phyloP scores from a whole-genome alignment of 2,888 invertebrate genomes.

The Pinctada fucata region DNA sequence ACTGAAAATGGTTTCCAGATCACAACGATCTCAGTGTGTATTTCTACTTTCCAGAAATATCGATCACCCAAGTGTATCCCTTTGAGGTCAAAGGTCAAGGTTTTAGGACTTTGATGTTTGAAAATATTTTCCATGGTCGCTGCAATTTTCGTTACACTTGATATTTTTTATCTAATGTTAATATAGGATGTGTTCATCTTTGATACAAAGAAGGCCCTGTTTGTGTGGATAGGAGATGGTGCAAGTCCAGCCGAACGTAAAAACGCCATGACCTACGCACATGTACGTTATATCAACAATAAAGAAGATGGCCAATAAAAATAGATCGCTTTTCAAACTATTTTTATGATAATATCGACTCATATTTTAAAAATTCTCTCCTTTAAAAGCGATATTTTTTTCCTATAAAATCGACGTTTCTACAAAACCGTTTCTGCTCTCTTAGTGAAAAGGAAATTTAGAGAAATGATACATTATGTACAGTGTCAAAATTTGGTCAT shows the following conservation, averaged over 20 bases:
- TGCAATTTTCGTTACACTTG: background rate
- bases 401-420: background rate
- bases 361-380: too few species aligned
- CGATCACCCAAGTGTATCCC: background rate
- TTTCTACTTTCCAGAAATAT: background rate
- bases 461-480: too few species aligned
- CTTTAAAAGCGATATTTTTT: too few species aligned
- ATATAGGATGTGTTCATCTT: conserved; percentile 74
- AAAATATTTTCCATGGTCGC: background rate
- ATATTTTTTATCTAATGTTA: background rate
- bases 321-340: background rate
- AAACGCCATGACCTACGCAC: conserved; percentile 75
- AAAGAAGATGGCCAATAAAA: background rate
- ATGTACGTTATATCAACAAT: conserved; percentile 63
- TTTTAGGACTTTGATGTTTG: background rate
- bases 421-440: background rate
- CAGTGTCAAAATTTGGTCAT: background rate
- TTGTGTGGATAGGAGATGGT: conserved; percentile 73
- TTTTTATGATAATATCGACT: too few species aligned
- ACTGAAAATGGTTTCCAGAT: too few species aligned
- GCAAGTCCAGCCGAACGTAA: conserved; percentile 70
- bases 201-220: conserved; percentile 67
- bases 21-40: too few species aligned
- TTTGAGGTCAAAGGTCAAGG: background rate
- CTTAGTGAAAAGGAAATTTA: too few species aligned